These are phyloP conservation scores for Drosophila borborema DNA, from an alignment of 2,888 invertebrate species.

Conservation along the genomic window DNA sequence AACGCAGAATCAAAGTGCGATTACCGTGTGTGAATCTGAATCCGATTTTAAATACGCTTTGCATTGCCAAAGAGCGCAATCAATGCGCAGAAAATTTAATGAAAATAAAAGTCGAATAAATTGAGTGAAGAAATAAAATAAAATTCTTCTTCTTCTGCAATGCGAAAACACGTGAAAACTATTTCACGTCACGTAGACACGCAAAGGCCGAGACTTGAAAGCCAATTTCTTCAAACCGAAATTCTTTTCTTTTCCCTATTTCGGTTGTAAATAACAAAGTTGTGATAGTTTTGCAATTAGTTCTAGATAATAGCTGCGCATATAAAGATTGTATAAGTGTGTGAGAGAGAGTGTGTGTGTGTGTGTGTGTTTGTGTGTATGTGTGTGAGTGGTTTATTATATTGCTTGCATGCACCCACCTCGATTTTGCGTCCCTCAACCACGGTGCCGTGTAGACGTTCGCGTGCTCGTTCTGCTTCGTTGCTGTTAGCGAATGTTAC, in stretches of 20 bases:
- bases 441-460: slow-evolving; percentile 99
- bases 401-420: slow-evolving; percentile 96
- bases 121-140: background rate
- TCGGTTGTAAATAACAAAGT: slow-evolving; percentile 43
- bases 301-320: slow-evolving; percentile 54
- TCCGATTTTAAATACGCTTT: slow-evolving; percentile 34
- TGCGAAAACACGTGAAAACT: slow-evolving; percentile 31
- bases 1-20: slow-evolving; percentile 34
- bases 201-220: slow-evolving; percentile 53
- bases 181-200: slow-evolving; percentile 43
- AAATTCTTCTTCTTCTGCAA: slow-evolving; percentile 3
- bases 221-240: slow-evolving; percentile 37
- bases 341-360: slow-evolving; percentile 30
- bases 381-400: slow-evolving; percentile 52
- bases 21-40: slow-evolving; percentile 49
- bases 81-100: background rate
- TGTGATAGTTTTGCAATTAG: slow-evolving; percentile 64
- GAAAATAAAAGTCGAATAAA: background rate
- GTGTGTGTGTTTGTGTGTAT: slow-evolving; percentile 30
- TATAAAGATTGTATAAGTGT: slow-evolving; percentile 35
- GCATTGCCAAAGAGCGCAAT: slow-evolving; percentile 12
- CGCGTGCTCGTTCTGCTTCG: slow-evolving; percentile 99
- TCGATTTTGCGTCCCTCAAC: slow-evolving; percentile 99
- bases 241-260: slow-evolving; percentile 4
- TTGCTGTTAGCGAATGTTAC: slow-evolving; percentile 99